Conservation (phyloP, 2,797 vertebrate species). For the Sorex maritimensis region DNA sequence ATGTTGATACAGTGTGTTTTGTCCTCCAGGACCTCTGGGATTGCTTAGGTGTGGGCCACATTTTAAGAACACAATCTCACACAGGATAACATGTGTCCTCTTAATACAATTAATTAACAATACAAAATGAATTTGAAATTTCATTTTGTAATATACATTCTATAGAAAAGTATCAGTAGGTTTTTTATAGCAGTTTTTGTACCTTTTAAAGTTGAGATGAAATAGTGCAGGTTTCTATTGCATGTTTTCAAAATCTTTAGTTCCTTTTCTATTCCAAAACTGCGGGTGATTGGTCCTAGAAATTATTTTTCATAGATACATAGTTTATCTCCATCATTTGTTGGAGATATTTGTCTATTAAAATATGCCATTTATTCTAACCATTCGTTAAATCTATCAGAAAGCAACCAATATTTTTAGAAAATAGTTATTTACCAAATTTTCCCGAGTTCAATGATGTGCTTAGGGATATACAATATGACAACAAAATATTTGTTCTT, state of each 20-base stretch:
- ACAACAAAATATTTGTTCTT: neutral
- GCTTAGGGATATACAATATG: neutral
- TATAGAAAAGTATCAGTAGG: neutral
- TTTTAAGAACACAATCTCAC: neutral
- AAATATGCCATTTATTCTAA: neutral
- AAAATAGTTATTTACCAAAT: neutral
- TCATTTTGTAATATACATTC: neutral
- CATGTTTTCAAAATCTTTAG: neutral
- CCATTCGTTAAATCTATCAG: neutral
- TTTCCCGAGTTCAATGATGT: neutral
- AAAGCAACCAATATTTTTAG: no score
- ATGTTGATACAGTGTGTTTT: neutral
- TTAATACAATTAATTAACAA: neutral
- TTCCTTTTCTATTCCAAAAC: neutral
- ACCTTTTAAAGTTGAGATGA: neutral
- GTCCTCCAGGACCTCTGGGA: neutral
- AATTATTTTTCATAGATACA: neutral
- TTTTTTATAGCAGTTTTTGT: neutral
- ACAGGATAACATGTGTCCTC: neutral
- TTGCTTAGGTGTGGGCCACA: neutral
- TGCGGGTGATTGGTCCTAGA: neutral
- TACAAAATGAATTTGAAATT: neutral
- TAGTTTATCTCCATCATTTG: neutral
- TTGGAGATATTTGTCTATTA: neutral
- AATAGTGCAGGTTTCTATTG: neutral